These are phyloP conservation scores for Homalodisca vitripennis DNA, from an alignment of 1,140 invertebrate genomes.

Conservation along the genomic window DNA sequence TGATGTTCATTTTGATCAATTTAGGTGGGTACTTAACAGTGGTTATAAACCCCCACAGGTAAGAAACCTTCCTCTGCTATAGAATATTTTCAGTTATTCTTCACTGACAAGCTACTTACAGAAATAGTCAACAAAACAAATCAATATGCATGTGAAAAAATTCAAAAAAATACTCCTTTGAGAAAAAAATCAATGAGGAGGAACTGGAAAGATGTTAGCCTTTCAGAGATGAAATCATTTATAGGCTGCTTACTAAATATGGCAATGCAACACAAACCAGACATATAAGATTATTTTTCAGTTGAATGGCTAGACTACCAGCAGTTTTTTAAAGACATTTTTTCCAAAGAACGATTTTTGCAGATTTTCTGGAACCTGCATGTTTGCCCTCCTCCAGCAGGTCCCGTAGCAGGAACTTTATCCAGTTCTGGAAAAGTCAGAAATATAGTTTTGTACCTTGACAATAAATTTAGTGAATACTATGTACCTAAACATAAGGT, in stretches of 20 bases:
- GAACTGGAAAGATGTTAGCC: not conserved
- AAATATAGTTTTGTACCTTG: constrained; percentile 7
- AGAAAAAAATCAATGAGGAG: not conserved
- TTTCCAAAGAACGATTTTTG: constrained; percentile 11
- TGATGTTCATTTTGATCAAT: no score
- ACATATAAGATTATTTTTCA: constrained; percentile 25
- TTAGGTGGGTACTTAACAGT: no score
- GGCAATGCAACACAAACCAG: constrained; percentile 22
- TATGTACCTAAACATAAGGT: not conserved
- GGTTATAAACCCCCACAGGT: no score
- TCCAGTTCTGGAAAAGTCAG: not conserved
- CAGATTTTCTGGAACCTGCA: constrained; percentile 23
- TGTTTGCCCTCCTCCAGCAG: not conserved
- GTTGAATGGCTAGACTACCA: constrained; percentile 15
- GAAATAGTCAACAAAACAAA: not conserved
- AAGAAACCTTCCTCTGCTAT: no score
- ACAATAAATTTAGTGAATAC: constrained; percentile 14
- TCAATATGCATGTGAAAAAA: not conserved
- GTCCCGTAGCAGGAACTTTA: not conserved
- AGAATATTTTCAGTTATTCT: not conserved
- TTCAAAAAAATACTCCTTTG: not conserved
- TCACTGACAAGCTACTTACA: not conserved
- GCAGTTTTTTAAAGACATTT: constrained; percentile 27
- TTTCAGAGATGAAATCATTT: constrained; percentile 9
- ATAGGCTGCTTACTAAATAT: constrained; percentile 18